Percentiles rank a stretch among this genome's conserved stretches.
phyloP scores from a whole-genome alignment of 2,888 invertebrate species.

The Eumerus sabulonum region DNA sequence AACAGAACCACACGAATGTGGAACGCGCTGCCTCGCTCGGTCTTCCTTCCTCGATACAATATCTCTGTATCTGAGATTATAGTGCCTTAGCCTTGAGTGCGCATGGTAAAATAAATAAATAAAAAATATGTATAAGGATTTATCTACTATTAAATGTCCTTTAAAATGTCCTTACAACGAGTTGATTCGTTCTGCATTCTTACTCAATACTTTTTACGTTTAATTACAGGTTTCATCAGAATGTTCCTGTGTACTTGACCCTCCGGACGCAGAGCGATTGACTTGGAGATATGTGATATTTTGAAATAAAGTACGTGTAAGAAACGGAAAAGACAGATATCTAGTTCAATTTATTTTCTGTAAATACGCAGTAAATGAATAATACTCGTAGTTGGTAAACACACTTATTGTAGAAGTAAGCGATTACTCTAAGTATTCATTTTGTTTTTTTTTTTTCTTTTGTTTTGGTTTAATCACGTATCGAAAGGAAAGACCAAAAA shows the following conservation, averaged over 20 bases:
- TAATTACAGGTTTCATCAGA: slow-evolving; percentile 47
- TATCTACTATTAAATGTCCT: no score
- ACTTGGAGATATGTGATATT: slow-evolving; percentile 63
- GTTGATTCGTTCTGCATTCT: no score
- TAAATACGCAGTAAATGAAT: slow-evolving; percentile 30
- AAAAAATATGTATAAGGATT: no score
- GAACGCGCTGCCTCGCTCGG: no score
- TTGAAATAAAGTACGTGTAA: slow-evolving; percentile 67
- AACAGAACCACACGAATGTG: no score
- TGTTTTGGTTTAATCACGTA: slow-evolving; percentile 46
- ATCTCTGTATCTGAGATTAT: no score
- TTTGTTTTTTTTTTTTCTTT: no score
- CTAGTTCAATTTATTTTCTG: slow-evolving; percentile 37
- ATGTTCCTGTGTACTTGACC: slow-evolving; percentile 59
- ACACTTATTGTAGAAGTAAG: neutral
- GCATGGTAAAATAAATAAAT: no score
- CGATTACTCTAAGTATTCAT: slow-evolving; percentile 37
- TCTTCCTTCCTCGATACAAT: no score
- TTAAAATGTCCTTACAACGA: no score
- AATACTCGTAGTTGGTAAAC: neutral
- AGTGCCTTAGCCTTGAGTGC: no score
- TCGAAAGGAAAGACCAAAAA: slow-evolving; percentile 7
- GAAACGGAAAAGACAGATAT: slow-evolving; percentile 47
- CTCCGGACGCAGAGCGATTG: slow-evolving; percentile 40
- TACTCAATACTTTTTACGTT: neutral